Base-by-base conservation (phyloP, 1,140 invertebrate species). In the Trichonephila inaurata region DNA sequence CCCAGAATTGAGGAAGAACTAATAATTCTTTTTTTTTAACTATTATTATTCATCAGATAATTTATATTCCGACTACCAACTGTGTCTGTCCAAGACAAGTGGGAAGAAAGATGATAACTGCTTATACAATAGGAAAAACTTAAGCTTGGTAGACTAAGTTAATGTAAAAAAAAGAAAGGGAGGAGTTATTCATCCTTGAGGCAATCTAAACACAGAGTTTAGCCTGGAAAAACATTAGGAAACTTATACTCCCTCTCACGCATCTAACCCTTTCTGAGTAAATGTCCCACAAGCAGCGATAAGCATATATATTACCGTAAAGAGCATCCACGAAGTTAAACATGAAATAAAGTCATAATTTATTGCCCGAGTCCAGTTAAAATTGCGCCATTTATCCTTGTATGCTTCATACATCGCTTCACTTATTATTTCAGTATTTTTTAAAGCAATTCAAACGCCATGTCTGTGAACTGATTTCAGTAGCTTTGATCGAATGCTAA, bases 31-130 rank as follows among this genome's bases (percentile, higher is more conserved):
- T 69, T 24, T 69, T 24, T 69, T n/a, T 69, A 24, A 12, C n/a
- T 69, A 24, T 69, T 24, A 69, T 69, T 24, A 69, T 69, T 69
- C 66, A 69, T 69, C 19, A 24, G n/a, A 69, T 69, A n/a, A 24
- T n/a, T 69, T 69, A 69, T 24, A 24, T 69, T 69, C 21, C 10
- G 66, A n/a, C 66, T n/a, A 69, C 66, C 66, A 24, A 69, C 66
- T 69, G 66, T 69, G 66, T 69, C 24, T 69, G n/a, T 24, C n/a
- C 66, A 24, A 62, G 61, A 62, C 61, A 62, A 19, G 61, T 69
- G 66, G 66, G 66, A 69, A 69, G n/a, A 69, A 69, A 69, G 66
- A 69, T 69, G n/a, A 69, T 69, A 69, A 69, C 66, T 24, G 66
- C n/a, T 69, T 69, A 69, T 69, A 69, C n/a, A 19, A 69, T 21